Conservation (phyloP, 2,797 vertebrate species). For the Phrynocephalus guinanensis region DNA sequence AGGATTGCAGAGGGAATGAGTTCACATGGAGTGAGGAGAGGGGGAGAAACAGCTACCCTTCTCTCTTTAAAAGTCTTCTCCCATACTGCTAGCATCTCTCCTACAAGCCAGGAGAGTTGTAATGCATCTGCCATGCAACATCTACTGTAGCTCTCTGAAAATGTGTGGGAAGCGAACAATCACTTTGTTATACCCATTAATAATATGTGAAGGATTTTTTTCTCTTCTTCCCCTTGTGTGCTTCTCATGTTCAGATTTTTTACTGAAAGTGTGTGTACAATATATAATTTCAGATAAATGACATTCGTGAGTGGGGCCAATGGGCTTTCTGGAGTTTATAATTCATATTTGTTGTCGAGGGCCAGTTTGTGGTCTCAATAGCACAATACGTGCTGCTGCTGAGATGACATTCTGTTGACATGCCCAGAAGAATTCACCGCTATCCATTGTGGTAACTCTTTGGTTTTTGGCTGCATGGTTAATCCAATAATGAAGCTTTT, state of each 20-base stretch:
- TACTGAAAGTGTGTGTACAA: background rate
- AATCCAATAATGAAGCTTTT: constrained; percentile 31
- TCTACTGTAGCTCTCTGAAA: background rate
- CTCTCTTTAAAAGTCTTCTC: too few relatives aligned
- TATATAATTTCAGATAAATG: constrained; percentile 6
- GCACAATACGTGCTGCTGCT: background rate
- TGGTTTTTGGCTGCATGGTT: constrained; percentile 16
- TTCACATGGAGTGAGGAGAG: too few relatives aligned
- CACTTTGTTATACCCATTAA: too few relatives aligned
- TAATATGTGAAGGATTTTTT: background rate
- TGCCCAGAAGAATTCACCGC: background rate
- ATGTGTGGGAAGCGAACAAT: background rate
- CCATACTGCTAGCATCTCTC: too few relatives aligned
- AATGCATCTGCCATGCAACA: too few relatives aligned
- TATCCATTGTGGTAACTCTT: background rate
- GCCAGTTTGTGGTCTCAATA: background rate
- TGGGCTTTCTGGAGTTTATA: background rate
- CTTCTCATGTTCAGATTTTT: background rate
- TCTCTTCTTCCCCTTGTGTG: background rate
- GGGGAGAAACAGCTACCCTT: too few relatives aligned
- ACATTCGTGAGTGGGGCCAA: background rate
- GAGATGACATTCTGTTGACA: background rate
- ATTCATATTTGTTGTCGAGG: background rate
- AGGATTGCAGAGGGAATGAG: too few relatives aligned
- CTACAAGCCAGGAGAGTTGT: too few relatives aligned